Base-by-base conservation (phyloP, 1,140 invertebrate genomes). In the Chymomyza costata region DNA sequence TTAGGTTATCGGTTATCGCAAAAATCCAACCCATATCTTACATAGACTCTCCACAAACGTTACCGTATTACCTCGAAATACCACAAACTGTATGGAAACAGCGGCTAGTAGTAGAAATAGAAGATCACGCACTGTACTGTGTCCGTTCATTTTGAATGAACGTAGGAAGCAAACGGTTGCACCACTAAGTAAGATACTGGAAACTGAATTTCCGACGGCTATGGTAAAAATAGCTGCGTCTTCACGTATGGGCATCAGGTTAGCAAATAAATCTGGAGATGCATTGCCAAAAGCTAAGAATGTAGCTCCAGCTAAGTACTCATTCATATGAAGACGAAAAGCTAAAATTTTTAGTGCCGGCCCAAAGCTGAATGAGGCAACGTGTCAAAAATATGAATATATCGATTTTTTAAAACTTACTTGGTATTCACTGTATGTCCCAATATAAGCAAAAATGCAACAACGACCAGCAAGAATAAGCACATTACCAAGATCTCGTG, bases 251-350 rank as follows among this genome's bases (percentile, higher is more conserved):
- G 65, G 37, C 37, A 69, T 30, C 14, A 71, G 6, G 13, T 71
- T 71, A 3, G 55, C 46, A 3, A 76, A 1, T 5, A 78, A 2
- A 14, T 76, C 71, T 0, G 66, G 32, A 0, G 54, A 52, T 0
- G 53, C 25, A 1, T 57, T 71, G 14, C 32, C 47, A 32, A 71
- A 39, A 15, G 39, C 53, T 16, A 76, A 11, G 0, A 76, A 13
- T 0, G 64, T 51, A 3, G 50, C 66, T 0, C 71, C 71, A 0
- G 71, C 63, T 21, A 76, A 8, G 10, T 66, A 52, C 17, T 76
- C 73, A 30, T 58, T 76, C 40, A 76, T 28, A 0, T 19, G 51
- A 31, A 71, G 0, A 5, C 37, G 47, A 0, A 55, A 3, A 0
- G 71, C 37, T 0, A 61, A 19, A 1, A 80, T 59, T 32, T 71